These are phyloP conservation scores for Cichlasoma orientale DNA, from an alignment of 2,797 vertebrate species.

Conservation along the genomic window DNA sequence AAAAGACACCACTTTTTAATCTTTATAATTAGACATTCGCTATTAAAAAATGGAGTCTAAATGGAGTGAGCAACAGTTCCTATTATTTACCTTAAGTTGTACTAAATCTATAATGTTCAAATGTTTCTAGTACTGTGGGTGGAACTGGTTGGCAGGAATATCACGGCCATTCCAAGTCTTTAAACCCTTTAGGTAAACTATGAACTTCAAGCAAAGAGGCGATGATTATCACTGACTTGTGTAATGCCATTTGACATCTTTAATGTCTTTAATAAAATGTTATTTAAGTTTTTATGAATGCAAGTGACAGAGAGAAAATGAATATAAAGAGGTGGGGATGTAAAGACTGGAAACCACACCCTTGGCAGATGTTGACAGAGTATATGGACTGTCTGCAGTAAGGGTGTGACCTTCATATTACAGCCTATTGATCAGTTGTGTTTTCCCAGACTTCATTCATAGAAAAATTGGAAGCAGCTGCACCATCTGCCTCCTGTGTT, in stretches of 20 bases:
- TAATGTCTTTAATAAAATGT: conserved; percentile 57
- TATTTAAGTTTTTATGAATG: conserved; percentile 39
- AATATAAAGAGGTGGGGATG: conserved; percentile 47
- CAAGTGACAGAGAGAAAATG: conserved; percentile 39
- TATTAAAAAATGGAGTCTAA: neutral
- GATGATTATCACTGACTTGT: conserved; percentile 20
- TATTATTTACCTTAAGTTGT: conserved; percentile 21
- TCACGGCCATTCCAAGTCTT: conserved; percentile 28
- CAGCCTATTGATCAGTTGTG: conserved; percentile 73
- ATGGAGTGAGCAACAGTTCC: neutral
- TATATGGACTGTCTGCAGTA: conserved; percentile 55
- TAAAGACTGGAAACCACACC: conserved; percentile 68
- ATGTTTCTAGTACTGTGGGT: conserved; percentile 37
- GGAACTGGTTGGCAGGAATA: conserved; percentile 31
- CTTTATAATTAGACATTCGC: neutral
- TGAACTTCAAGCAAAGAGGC: conserved; percentile 19
- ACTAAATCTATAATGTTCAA: conserved; percentile 20
- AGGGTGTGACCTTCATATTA: conserved; percentile 69
- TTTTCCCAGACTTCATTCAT: conserved; percentile 76
- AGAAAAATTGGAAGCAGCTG: conserved; percentile 80
- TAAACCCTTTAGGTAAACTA: conserved; percentile 42
- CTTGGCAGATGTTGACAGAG: conserved; percentile 67
- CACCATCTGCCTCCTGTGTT: conserved; percentile 46
- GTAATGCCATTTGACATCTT: conserved; percentile 56
- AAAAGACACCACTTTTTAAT: neutral